A percentile compares a stretch with the other conserved stretches of the same genome.
Evolutionary conservation across 2,888 invertebrate genomes (phyloP).

Genomic region (Timema cristinae): DNA sequence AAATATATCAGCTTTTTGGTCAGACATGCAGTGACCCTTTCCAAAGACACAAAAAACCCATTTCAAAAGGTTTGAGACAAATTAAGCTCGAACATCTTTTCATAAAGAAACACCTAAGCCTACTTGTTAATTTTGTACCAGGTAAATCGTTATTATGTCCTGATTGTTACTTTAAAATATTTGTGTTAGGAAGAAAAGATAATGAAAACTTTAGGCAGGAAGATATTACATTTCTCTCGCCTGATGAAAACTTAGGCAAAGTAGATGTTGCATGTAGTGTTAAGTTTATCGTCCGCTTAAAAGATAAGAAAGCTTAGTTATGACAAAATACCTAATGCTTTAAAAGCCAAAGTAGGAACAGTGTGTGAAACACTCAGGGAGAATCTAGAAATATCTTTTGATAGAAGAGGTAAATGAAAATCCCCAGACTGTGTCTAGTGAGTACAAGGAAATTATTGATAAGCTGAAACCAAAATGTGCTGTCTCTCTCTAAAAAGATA

Average conservation of each 20-base stretch:
- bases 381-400: neutral
- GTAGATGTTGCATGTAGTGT: slow-evolving; percentile 1
- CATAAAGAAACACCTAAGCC: neutral
- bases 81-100: neutral
- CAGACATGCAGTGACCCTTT: neutral
- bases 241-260: neutral
- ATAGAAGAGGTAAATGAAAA: slow-evolving; percentile 8
- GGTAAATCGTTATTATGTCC: neutral
- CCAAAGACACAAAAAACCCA: slow-evolving; percentile 1
- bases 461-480: neutral
- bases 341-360: slow-evolving; percentile 8
- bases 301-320: slow-evolving; percentile 10
- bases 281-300: slow-evolving; percentile 9
- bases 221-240: neutral
- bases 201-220: neutral
- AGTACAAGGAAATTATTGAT: neutral
- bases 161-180: slow-evolving; percentile 12
- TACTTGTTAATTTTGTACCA: neutral
- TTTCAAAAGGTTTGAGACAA: slow-evolving; percentile 3
- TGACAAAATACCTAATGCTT: slow-evolving; percentile 2
- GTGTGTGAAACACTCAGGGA: neutral
- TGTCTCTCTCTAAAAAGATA: neutral
- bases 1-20: slow-evolving; percentile 1
- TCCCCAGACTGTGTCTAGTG: neutral
- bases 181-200: neutral